phyloP scores from a whole-genome alignment of 2,113 vertebrate species.

The Willisornis vidua region DNA sequence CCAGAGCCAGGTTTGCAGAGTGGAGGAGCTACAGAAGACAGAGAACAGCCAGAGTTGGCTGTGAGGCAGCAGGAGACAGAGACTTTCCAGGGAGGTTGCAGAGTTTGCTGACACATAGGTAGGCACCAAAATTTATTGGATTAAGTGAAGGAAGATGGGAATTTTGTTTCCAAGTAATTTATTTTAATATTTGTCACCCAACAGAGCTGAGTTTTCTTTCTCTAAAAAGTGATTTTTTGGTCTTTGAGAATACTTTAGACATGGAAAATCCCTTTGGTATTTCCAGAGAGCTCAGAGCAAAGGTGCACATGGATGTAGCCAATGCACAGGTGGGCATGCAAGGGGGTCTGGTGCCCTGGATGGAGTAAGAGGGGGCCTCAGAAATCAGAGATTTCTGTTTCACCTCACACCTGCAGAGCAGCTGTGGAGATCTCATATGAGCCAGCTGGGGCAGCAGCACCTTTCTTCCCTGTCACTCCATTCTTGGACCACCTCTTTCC shows the following conservation, averaged over 20 bases:
- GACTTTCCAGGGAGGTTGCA: neutral
- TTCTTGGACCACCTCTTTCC: neutral
- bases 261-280: neutral
- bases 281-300: neutral
- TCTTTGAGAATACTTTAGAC: neutral
- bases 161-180: neutral
- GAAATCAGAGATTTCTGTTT: neutral
- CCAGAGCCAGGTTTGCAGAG: neutral
- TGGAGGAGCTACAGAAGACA: neutral
- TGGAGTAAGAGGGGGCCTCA: neutral
- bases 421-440: neutral
- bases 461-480: neutral
- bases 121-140: neutral
- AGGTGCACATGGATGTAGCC: neutral
- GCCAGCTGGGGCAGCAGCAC: neutral
- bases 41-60: neutral
- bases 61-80: neutral
- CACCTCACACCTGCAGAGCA: accelerated
- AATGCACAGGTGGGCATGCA: neutral
- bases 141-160: neutral
- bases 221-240: neutral
- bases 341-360: neutral
- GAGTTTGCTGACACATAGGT: neutral
- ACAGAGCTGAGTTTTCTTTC: neutral
- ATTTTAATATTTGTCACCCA: neutral